These are phyloP conservation scores for Drosophila nikananu DNA, from an alignment of 1,140 invertebrate genomes.

Conservation along the genomic window DNA sequence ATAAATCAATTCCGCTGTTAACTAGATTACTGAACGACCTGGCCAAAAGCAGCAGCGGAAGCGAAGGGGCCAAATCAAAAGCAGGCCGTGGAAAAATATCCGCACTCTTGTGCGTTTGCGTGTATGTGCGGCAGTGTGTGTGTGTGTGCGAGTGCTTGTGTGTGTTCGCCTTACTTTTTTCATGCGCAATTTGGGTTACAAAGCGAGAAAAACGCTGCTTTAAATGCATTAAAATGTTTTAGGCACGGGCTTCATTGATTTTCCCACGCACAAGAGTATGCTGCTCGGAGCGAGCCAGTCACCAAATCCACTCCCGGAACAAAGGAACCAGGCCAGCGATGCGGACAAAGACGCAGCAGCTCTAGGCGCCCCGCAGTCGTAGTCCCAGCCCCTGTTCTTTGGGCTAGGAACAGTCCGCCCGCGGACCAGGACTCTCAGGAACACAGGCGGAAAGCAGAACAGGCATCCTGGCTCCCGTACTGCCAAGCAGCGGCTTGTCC, in stretches of 20 bases:
- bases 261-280: constrained; percentile 77
- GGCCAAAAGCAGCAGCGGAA: constrained; percentile 6
- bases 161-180: constrained; percentile 75
- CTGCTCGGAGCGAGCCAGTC: constrained; percentile 35
- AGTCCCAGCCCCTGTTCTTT: constrained; percentile 15
- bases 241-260: constrained; percentile 70
- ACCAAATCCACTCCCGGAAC: constrained; percentile 24
- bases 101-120: constrained; percentile 31
- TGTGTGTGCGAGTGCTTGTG: constrained; percentile 35
- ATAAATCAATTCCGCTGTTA: constrained; percentile 41
- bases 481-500: constrained; percentile 76
- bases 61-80: constrained; percentile 32
- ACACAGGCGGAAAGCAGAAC: constrained; percentile 6
- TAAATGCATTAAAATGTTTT: constrained; percentile 77
- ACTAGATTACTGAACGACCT: constrained; percentile 33
- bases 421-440: constrained; percentile 17
- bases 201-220: constrained; percentile 73
- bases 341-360: constrained; percentile 48
- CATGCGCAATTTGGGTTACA: constrained; percentile 82
- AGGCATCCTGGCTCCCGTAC: constrained; percentile 79
- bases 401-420: constrained; percentile 6
- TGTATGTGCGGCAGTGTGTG: constrained; percentile 28
- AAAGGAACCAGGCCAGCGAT: constrained; percentile 45
- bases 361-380: constrained; percentile 29
- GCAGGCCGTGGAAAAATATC: constrained; percentile 59